Base-by-base conservation (phyloP, 2,113 vertebrate genomes). In the Lontra canadensis region DNA sequence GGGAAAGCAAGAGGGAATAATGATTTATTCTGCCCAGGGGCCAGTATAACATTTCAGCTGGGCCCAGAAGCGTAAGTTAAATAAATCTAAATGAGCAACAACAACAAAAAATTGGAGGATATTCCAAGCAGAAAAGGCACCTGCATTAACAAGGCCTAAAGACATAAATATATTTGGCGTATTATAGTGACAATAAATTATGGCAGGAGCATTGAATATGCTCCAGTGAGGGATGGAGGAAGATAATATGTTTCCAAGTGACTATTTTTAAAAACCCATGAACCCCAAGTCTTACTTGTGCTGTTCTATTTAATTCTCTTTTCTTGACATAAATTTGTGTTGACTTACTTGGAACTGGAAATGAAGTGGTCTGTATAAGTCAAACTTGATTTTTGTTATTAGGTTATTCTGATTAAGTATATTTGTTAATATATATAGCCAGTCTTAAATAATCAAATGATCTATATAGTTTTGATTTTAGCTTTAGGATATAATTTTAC, bases 21-120 rank as follows among this genome's bases (percentile, higher is more conserved):
- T 79, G 49, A 94, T 96, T 92, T 78, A 76, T 87, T 86, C 80
- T 94, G 18, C 26, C 21, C 79, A 20, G 31, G 47, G 4, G 57
- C 6, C 36, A 80, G 12, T 73, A 21, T 94, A 87, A 89, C 73
- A 87, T 97, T 97, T 95, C 49, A 87, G 2, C 25, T 80, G 44
- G 31, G n/a, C 52, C 12, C 59, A n/a, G 39, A 92, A 96, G 36
- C 52, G 11, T 69, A 74, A 82, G 36, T 87, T 80, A 93, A 85
- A 80, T 76, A 93, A 88, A 67, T 81, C 47, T 85, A 94, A 91
- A 89, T 63, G n/a, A 84, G 63, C 18, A 57, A 90, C 7, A 76
- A 71, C 15, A 69, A 69, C 52, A 7, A 73, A 67, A 59, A 90
- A 69, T 49, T 26, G 47, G 26, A 87, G n/a, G 17, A 18, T 87